Evolutionary conservation across 2,797 vertebrate species (phyloP), one percentile per base, ranked within the genome.

Genomic region (Picus viridis): DNA sequence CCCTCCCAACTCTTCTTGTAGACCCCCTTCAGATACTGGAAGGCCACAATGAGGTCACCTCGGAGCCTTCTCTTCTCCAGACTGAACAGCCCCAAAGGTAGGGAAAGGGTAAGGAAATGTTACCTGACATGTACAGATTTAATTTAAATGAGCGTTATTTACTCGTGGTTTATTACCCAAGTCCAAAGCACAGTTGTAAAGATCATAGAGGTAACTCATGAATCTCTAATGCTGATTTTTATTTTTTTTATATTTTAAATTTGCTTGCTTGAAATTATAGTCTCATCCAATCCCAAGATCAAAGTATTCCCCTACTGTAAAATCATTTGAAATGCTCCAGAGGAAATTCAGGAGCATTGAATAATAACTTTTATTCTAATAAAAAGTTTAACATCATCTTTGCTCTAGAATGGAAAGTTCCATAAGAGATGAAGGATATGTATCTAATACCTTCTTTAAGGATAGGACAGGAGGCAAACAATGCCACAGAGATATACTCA

Each of bases 121-220:
- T 92, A 79, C 62, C 59, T n/a, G 30, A 70, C 65, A 67, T 85
- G 49, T 88, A 88, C 62, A 88, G 88, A 73, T 96, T 96, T 96
- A 36, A 93, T 96, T 89, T 95, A 62, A 75, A 39, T 96, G 32
- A 96, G 96, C 96, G 95, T 94, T 96, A 96, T 96, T 97, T 96
- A 94, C 34, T 8, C n/a, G 16, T 92, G 79, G 92, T 94, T 95
- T 95, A 96, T 95, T 78, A 88, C 72, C 45, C 56, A 13, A 61
- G 76, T 43, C 32, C 77, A 95, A 92, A 97, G 73, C 93, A 89
- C 89, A 96, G 78, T 88, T 96, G 85, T 90, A 92, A 83, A 96
- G 77, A 95, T 95, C 81, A 89, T 64, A 91, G 63, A 49, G 84
- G 86, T 92, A 83, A 94, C 63, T 93, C 81, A 89, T 16, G 12